phyloP scores from a whole-genome alignment of 2,113 vertebrate species.

The Alethe diademata region DNA sequence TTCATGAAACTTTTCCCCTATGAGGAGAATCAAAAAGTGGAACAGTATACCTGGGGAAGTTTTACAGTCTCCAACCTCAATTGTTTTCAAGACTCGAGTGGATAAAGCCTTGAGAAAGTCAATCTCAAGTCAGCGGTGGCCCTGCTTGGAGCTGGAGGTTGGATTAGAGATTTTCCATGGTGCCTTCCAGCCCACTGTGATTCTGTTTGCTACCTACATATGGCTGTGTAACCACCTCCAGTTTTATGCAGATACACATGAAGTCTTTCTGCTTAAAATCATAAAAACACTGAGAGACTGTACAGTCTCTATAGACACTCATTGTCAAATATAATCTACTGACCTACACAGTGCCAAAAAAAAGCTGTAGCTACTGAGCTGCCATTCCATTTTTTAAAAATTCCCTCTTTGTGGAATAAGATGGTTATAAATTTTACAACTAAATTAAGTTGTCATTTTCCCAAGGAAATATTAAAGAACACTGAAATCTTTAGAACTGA shows the following conservation, averaged over 20 bases:
- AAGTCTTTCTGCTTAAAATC: neutral
- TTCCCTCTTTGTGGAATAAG: neutral
- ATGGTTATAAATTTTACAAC: neutral
- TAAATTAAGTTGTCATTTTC: neutral
- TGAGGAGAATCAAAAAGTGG: neutral
- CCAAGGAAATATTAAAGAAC: neutral
- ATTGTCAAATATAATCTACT: neutral
- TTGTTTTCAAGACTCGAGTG: neutral
- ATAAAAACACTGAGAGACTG: neutral
- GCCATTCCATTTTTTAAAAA: neutral
- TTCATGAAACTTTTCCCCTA: neutral
- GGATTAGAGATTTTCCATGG: neutral
- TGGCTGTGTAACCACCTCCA: neutral
- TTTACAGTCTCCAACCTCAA: neutral
- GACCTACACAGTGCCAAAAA: neutral
- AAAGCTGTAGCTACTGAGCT: neutral
- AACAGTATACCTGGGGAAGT: neutral
- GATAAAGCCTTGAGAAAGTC: neutral
- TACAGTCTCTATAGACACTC: neutral
- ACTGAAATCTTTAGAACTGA: neutral
- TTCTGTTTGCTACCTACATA: neutral
- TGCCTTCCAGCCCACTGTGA: neutral
- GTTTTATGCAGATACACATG: rapidly evolving
- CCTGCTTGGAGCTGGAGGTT: neutral
- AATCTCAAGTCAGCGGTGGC: neutral